Conservation (phyloP, 2,888 invertebrate genomes). For the Dexiosoma caninum region DNA sequence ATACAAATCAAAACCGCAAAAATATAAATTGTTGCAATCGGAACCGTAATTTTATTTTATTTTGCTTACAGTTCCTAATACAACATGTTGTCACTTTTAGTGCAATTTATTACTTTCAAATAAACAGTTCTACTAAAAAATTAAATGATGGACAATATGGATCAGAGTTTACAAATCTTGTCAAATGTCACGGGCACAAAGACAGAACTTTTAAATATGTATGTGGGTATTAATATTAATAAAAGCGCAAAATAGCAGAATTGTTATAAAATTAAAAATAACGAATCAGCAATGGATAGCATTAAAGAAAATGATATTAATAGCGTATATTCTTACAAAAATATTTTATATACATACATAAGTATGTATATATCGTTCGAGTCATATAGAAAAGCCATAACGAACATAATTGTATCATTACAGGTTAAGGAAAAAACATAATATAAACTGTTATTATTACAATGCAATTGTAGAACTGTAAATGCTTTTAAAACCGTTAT, state of each 20-base stretch:
- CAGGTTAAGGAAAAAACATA: no score
- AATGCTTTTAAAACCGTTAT: no score
- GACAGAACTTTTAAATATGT: conserved; percentile 52
- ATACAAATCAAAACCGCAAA: conserved; percentile 4
- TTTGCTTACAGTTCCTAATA: neutral
- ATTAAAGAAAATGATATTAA: no score
- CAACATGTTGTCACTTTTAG: neutral
- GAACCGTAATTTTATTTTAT: conserved; percentile 4
- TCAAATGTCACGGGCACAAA: conserved; percentile 47
- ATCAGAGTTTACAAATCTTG: conserved; percentile 47
- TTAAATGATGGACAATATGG: conserved; percentile 30
- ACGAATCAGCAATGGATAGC: no score
- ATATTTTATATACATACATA: no score
- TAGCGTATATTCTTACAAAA: no score
- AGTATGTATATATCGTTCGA: no score
- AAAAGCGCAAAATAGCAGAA: neutral
- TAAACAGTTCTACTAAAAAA: neutral
- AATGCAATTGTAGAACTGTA: no score
- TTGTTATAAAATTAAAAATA: no score
- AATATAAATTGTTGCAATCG: neutral
- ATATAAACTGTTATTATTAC: no score
- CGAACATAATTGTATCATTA: no score
- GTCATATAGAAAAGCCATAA: no score
- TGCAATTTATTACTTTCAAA: neutral
- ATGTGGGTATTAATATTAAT: conserved; percentile 14